These are phyloP conservation scores for Megaleporinus macrocephalus DNA, from an alignment of 2,113 vertebrate genomes.

Conservation along the genomic window DNA sequence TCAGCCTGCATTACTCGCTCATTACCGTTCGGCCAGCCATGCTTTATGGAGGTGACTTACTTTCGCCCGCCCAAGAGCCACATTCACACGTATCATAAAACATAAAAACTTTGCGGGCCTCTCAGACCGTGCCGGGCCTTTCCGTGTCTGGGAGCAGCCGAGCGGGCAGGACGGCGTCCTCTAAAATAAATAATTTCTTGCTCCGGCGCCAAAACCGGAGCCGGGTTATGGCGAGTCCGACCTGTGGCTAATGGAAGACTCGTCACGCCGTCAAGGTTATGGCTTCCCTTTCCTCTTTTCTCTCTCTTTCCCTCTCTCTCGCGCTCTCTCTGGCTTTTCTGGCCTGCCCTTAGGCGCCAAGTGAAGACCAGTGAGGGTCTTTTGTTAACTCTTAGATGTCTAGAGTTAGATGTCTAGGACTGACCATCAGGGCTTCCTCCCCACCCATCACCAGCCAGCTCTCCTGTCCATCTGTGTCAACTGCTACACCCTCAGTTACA, in stretches of 20 bases:
- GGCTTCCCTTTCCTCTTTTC: background rate
- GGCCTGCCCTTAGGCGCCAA: background rate
- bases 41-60: constrained; percentile 46
- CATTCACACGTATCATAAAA: constrained; percentile 45
- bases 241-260: constrained; percentile 52
- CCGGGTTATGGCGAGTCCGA: constrained; percentile 35
- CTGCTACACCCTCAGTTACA: too few species aligned
- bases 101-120: constrained; percentile 22
- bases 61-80: constrained; percentile 10
- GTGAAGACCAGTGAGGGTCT: background rate
- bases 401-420: too few species aligned
- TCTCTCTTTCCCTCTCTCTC: background rate
- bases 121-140: background rate
- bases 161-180: constrained; percentile 38
- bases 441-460: too few species aligned
- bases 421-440: too few species aligned
- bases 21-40: constrained; percentile 33
- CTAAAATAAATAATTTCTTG: constrained; percentile 51
- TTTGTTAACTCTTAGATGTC: background rate
- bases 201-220: constrained; percentile 36
- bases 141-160: constrained; percentile 17
- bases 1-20: constrained; percentile 38
- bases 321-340: background rate
- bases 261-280: constrained; percentile 37
- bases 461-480: too few species aligned